Percentiles rank a stretch among this genome's conserved stretches.
Evolutionary conservation across 2,797 vertebrate species (phyloP).

Genomic region (Mus caroli): DNA sequence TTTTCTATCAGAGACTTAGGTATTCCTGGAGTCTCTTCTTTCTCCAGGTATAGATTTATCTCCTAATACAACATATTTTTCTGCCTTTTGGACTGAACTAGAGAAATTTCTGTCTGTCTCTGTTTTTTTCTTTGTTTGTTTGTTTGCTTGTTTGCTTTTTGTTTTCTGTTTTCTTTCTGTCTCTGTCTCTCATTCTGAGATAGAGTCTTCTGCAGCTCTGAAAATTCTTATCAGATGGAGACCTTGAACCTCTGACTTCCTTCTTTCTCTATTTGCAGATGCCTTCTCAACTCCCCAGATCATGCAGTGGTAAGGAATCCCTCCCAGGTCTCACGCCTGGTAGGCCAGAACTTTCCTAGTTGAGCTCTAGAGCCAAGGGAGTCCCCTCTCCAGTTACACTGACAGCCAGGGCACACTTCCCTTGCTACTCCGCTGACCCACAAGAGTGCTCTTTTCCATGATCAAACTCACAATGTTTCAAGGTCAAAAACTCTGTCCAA

Average conservation of each 20-base stretch:
- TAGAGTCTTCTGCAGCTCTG: neutral
- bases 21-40: neutral
- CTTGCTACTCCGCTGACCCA: neutral
- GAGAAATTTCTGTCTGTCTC: neutral
- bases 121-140: neutral
- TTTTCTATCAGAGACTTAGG: neutral
- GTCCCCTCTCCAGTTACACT: neutral
- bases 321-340: neutral
- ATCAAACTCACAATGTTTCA: constrained; percentile 52
- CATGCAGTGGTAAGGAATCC: neutral
- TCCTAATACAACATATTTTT: neutral
- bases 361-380: neutral
- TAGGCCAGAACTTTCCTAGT: no score
- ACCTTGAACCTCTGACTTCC: neutral
- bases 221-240: no score
- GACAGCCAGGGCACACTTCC: rapidly evolving
- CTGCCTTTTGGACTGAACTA: neutral
- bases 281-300: neutral
- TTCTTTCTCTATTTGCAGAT: no score
- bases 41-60: neutral
- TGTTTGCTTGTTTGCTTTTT: neutral
- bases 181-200: neutral
- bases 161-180: neutral
- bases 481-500: constrained; percentile 63
- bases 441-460: neutral